Conservation (phyloP, 2,113 vertebrate species). For the Bolborhynchus lineola region DNA sequence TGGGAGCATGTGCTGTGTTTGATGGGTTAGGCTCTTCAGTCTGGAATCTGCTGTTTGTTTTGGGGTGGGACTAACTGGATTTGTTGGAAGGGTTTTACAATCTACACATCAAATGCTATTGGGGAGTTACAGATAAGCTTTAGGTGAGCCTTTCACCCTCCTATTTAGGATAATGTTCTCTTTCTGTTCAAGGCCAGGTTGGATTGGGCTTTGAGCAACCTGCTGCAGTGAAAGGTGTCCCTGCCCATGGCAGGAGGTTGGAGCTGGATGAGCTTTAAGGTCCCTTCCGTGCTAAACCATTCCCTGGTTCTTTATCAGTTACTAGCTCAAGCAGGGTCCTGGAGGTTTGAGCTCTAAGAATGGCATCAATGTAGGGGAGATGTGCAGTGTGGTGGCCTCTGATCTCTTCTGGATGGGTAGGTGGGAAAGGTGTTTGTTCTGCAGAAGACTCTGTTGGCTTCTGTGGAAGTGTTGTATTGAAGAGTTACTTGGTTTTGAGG, state of each 20-base stretch:
- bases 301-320: fast-evolving
- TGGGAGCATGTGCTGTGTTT: not conserved
- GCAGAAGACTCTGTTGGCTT: not conserved
- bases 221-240: not conserved
- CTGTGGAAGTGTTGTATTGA: fast-evolving
- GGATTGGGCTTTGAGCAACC: not conserved
- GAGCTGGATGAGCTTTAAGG: not conserved
- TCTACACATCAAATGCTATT: not conserved
- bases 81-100: not conserved
- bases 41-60: not conserved
- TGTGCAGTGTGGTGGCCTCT: not conserved
- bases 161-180: not conserved
- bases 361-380: not conserved
- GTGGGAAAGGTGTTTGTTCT: not conserved
- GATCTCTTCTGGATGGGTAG: not conserved
- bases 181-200: not conserved
- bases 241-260: not conserved
- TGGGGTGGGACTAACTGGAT: not conserved
- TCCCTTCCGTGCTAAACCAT: not conserved
- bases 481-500: not conserved
- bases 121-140: not conserved
- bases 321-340: not conserved
- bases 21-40: not conserved
- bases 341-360: not conserved
- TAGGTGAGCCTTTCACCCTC: not conserved